Evolutionary conservation across 2,888 invertebrate genomes (phyloP), one percentile per base, ranked within the genome.

Genomic region (Synergus itoensis): DNA sequence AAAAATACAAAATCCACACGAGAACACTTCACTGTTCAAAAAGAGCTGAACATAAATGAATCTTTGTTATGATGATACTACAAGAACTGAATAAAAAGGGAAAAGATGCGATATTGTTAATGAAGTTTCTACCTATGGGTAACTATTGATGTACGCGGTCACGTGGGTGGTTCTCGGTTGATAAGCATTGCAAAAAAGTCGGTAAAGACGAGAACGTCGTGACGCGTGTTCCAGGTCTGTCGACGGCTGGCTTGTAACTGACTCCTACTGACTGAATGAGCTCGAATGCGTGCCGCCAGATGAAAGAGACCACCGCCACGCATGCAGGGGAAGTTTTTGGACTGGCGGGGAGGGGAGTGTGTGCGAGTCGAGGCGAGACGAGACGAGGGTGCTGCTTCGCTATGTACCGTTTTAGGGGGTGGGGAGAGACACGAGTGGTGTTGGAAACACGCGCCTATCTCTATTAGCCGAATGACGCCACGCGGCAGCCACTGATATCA

Each of bases 161-260:
- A 73, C 73, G 73, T 73, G 73, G 73, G n/a, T 18, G 36, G 53
- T 36, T 73, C n/a, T 9, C 53, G 53, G 53, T 73, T 53, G 36
- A 53, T 53, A 53, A 53, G 16, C 73, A 73, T 73, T 53, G 36
- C 18, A 73, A 53, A 73, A 43, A 67, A 57, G 36, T 75, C 62
- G 62, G 53, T 18, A 48, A 73, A 63, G 45, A 76, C 28, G 53
- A 41, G 36, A 69, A 62, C 14, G n/a, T 78, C 21, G 67, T 79
- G 43, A 18, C 40, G 16, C 77, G 83, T 82, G 87, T 81, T 86
- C 87, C 86, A 88, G 87, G 85, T 88, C 88, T 90, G 90, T 89
- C 91, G 90, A 89, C 91, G 91, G 91, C 89, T 87, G 89, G 90
- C 88, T 90, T 89, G 91, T 91, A 91, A 92, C 92, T 92, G 92